Evolutionary conservation across 2,888 invertebrate species (phyloP).

Genomic region (Trimorus sp.): DNA sequence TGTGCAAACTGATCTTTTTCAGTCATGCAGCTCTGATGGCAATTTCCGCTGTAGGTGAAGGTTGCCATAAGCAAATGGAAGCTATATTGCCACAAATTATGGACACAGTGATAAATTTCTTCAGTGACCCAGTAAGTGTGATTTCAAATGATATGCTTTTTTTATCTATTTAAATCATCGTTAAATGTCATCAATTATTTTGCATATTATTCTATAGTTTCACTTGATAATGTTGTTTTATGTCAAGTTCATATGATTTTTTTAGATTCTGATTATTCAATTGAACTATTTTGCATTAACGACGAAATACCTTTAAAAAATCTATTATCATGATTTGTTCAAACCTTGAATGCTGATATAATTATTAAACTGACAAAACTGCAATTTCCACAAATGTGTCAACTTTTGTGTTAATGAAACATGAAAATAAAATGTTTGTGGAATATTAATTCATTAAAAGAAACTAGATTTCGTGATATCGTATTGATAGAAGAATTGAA

Average conservation of each 20-base stretch:
- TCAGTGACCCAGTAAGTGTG: conserved; percentile 88
- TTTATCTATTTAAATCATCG: too few species aligned
- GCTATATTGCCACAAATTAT: conserved; percentile 95
- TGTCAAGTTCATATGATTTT: too few species aligned
- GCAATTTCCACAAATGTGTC: conserved; percentile 76
- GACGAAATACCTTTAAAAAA: too few species aligned
- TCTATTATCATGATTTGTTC: too few species aligned
- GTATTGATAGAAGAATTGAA: conserved; percentile 73
- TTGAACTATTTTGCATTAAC: too few species aligned
- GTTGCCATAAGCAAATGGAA: conserved; percentile 99
- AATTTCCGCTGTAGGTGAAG: conserved; percentile 98
- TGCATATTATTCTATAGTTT: not conserved
- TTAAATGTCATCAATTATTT: not conserved
- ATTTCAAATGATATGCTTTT: too few species aligned
- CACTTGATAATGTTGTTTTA: too few species aligned
- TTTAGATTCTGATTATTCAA: too few species aligned
- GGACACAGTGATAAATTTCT: conserved; percentile 92
- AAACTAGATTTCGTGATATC: conserved; percentile 67
- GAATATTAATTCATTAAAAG: conserved; percentile 71
- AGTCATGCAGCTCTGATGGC: conserved; percentile 99
- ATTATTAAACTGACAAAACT: too few species aligned
- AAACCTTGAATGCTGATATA: too few species aligned
- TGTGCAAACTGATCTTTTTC: conserved; percentile 54
- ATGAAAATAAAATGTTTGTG: conserved; percentile 76
- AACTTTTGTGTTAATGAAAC: conserved; percentile 70